phyloP scores from a whole-genome alignment of 2,888 invertebrate species.

The Tolmerus cingulatus region DNA sequence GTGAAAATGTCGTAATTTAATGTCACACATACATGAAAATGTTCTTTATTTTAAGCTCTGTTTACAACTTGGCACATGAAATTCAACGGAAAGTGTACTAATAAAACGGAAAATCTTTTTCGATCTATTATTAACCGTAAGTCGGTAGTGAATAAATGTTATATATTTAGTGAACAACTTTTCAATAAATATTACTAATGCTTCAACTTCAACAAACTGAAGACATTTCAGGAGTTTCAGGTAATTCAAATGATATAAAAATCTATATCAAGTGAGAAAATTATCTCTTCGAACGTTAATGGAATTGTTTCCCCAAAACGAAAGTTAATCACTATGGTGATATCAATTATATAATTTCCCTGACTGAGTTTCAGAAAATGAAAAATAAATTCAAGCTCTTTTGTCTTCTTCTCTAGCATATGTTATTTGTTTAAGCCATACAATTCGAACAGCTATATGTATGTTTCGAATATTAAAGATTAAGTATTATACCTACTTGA shows the following conservation, averaged over 20 bases:
- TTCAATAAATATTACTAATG: background rate
- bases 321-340: background rate
- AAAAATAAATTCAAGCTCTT: background rate
- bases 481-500: no score
- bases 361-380: background rate
- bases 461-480: background rate
- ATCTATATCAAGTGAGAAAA: background rate
- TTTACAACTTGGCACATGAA: background rate
- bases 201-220: background rate
- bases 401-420: background rate
- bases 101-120: background rate
- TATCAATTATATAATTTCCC: background rate
- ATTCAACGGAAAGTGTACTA: background rate
- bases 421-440: background rate
- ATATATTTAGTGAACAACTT: background rate
- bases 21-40: background rate
- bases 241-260: background rate
- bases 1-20: background rate
- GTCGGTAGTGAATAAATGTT: background rate
- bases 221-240: background rate
- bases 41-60: background rate
- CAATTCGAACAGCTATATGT: background rate
- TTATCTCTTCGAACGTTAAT: background rate
- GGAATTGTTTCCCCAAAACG: background rate
- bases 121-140: background rate